phyloP scores from a whole-genome alignment of 2,888 invertebrate genomes.

The Lypha dubia region DNA sequence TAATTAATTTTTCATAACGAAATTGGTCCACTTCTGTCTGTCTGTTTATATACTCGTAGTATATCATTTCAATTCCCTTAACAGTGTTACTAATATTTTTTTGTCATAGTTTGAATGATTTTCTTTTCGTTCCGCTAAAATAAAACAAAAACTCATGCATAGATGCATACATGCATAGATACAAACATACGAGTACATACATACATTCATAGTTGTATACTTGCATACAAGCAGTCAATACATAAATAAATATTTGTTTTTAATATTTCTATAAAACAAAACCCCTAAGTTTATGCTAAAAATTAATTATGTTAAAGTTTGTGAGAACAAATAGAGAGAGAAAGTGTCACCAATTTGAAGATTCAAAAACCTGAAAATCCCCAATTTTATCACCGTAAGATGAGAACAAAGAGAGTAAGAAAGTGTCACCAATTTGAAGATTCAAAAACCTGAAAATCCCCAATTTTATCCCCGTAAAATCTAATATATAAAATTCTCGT shows the following conservation, averaged over 20 bases:
- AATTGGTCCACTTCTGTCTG: conserved; percentile 37
- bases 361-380: too few relatives aligned
- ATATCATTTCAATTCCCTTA: conserved; percentile 38
- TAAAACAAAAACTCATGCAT: not conserved
- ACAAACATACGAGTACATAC: not conserved
- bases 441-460: too few relatives aligned
- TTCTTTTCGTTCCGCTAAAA: not conserved
- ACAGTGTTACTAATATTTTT: conserved; percentile 19
- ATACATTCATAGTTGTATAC: not conserved
- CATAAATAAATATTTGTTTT: not conserved
- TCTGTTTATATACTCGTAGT: not conserved
- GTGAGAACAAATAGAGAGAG: too few relatives aligned
- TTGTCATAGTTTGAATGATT: not conserved
- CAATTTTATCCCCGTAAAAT: too few relatives aligned
- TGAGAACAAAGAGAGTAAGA: too few relatives aligned
- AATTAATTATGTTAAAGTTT: conserved; percentile 13
- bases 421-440: too few relatives aligned
- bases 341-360: too few relatives aligned
- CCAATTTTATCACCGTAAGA: too few relatives aligned
- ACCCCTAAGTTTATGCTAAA: conserved; percentile 36
- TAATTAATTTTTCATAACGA: conserved; percentile 58
- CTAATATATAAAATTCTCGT: too few relatives aligned
- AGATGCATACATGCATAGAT: not conserved
- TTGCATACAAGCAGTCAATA: not conserved
- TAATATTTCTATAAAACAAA: not conserved